Evolutionary conservation across 2,888 invertebrate genomes (phyloP), one percentile per base, ranked within the genome.

Genomic region (Dendrolimus pini): DNA sequence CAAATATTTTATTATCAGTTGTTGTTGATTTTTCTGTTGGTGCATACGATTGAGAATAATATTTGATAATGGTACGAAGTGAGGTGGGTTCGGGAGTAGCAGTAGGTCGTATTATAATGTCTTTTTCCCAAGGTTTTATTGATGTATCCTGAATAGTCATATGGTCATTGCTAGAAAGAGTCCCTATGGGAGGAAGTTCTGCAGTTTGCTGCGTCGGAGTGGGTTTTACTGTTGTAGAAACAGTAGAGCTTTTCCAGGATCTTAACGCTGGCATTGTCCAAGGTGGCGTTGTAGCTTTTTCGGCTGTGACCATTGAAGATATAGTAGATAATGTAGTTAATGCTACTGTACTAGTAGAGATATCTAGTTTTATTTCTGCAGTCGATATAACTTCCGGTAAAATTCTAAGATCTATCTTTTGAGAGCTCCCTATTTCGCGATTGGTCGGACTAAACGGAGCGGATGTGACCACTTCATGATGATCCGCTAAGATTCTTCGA

Each of bases 181-280:
- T 85, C 10, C 74, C 82, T 52, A 79, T 70, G 0, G 78, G 63
- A n/a, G 83, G 78, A 62, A 81, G 72, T 47, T 78, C 67, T 52
- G 71, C 80, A 58, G 72, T 80, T 55, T 77, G 76, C 62, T 83
- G 83, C 6, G 83, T 86, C 7, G 85, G 78, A 55, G 82, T 66
- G 9, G 83, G 80, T 61, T 75, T 83, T 65, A 79, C 71, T 14
- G 82, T 80, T 1, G 86, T 82, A 1, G 82, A 77, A 41, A 80
- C 66, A 2, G 76, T 75, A 47, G 82, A 77, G 60, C 78, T 80
- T 66, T 85, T 89, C 88, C 88, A 86, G 12, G 83, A 83, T 59
- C 80, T 78, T 54, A 92, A 79, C 10, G 92, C 91, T 42, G 92
- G 92, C 75, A 92, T 89, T 56, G 89, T 92, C 82, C 92, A 92